A percentile compares a stretch with the other conserved stretches of the same genome.
Evolutionary conservation across 2,888 invertebrate genomes (phyloP).

Genomic region (Folsomia manolachei): DNA sequence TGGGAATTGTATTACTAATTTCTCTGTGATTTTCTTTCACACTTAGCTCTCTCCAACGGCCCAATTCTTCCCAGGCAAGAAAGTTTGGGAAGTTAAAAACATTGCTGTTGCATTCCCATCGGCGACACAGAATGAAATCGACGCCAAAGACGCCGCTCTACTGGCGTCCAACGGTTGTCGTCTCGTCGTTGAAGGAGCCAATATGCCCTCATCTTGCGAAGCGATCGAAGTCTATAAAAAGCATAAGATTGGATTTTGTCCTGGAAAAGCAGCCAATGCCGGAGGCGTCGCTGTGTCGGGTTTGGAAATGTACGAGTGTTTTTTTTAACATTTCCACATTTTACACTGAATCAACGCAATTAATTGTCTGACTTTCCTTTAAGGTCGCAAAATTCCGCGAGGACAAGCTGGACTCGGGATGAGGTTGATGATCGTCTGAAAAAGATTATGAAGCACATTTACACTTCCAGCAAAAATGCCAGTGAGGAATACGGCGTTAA

Average conservation of each 20-base stretch:
- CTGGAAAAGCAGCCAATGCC: constrained; percentile 29
- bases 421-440: constrained; percentile 22
- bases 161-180: constrained; percentile 23
- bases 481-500: constrained; percentile 15
- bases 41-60: constrained; percentile 26
- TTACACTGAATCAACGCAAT: no score
- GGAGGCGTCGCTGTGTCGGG: constrained; percentile 28
- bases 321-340: no score
- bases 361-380: no score
- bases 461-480: constrained; percentile 19
- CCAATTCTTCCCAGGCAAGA: constrained; percentile 22
- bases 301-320: constrained; percentile 29
- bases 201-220: constrained; percentile 27
- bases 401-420: constrained; percentile 18
- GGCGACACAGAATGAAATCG: constrained; percentile 28
- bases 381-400: constrained; percentile 23
- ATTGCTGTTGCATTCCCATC: constrained; percentile 24
- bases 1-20: background rate
- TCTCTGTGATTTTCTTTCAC: background rate
- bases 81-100: constrained; percentile 28
- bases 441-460: constrained; percentile 27
- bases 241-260: constrained; percentile 22
- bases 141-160: constrained; percentile 12
- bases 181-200: constrained; percentile 27
- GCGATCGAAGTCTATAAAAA: constrained; percentile 24